Evolutionary conservation across 2,888 invertebrate genomes (phyloP), one percentile per base, ranked within the genome.

Genomic region (Plusia festucae): DNA sequence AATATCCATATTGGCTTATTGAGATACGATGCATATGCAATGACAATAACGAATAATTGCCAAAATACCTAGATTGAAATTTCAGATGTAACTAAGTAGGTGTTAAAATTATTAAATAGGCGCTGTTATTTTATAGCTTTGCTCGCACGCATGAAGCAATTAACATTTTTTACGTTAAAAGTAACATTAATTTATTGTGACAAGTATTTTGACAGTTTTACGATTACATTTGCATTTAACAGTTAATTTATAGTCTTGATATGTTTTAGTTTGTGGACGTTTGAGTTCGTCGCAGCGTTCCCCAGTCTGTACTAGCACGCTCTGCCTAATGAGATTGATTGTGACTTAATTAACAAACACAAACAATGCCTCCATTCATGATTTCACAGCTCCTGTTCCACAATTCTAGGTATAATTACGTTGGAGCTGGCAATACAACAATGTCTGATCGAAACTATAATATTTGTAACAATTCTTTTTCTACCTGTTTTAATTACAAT

Each of bases 21-120:
- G 70, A 70, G 64, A 64, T 63, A 63, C 24, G n/a, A n/a, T n/a
- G n/a, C 55, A 63, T 78, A 78, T 78, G 78, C 81, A 66, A 79
- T 65, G 66, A 65, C 68, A 68, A 65, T 72, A 55, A 59, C 69
- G 53, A 68, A 66, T 65, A 59, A 64, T 67, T 65, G 63, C 52
- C 51, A 65, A 77, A 66, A n/a, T n/a, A n/a, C n/a, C 52, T 66
- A 62, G 69, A 70, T 71, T 67, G 58, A 73, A 51, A 59, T 32
- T 69, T 56, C 30, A 65, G 74, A 60, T 66, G 34, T 51, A 32
- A 53, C 20, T 60, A 32, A 54, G 40, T 34, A 53, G 66, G 46
- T 59, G 16, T 56, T 44, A 22, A n/a, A n/a, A 9, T 55, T 65
- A 61, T 61, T 40, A 40, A 66, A 62, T 46, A 3, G 49, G 30